Evolutionary conservation across 2,888 invertebrate species (phyloP).

Genomic region (Cheilosia impressa): DNA sequence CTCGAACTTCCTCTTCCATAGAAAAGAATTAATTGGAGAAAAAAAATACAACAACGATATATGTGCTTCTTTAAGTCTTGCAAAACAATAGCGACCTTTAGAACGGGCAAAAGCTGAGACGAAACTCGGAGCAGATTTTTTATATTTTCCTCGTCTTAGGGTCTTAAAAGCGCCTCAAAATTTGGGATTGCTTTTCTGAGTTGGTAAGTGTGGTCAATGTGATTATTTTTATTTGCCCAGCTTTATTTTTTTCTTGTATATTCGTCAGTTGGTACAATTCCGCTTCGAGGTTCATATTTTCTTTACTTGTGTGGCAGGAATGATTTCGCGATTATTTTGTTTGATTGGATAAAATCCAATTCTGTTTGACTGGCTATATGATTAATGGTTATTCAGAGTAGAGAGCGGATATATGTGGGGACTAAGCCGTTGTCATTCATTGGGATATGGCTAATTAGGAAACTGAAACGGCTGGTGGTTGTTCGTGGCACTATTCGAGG

Average conservation of each 20-base stretch:
- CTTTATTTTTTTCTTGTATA: not conserved
- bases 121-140: constrained; percentile 1
- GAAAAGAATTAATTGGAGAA: not conserved
- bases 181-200: constrained; percentile 79
- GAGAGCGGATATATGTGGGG: too few species aligned
- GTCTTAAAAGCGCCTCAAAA: constrained; percentile 79
- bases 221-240: constrained; percentile 2
- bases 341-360: constrained; percentile 16
- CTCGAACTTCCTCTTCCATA: not conserved
- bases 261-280: not conserved
- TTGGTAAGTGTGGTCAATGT: constrained; percentile 77
- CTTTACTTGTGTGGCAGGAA: not conserved
- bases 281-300: not conserved
- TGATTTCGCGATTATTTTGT: constrained; percentile 16
- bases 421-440: too few species aligned
- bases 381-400: not conserved
- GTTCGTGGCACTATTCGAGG: too few species aligned
- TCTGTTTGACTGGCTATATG: not conserved
- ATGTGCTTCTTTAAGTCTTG: constrained; percentile 22
- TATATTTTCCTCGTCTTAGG: constrained; percentile 57
- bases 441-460: not conserved
- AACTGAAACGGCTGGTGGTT: too few species aligned
- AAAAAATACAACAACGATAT: constrained; percentile 13
- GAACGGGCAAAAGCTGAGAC: constrained; percentile 16
- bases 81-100: constrained; percentile 19